Evolutionary conservation across 2,113 vertebrate species (phyloP).

Genomic region (human (Homo sapiens)): DNA sequence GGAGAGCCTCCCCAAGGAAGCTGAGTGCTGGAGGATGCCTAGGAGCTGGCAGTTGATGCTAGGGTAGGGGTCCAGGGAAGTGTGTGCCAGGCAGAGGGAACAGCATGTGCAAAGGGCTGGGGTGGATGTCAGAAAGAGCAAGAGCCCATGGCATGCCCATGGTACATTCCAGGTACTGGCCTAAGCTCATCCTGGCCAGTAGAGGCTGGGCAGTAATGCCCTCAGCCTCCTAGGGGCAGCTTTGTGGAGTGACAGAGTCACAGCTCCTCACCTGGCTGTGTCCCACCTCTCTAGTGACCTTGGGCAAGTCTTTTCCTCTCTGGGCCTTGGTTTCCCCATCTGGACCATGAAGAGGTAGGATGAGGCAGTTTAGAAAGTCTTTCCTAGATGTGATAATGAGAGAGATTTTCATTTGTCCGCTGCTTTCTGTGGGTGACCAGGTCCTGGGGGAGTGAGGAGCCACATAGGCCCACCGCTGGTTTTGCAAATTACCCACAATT

Average conservation of each 20-base stretch:
- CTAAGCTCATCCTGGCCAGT: rapidly evolving
- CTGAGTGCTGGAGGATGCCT: rapidly evolving
- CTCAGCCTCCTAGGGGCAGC: neutral
- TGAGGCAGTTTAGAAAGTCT: neutral
- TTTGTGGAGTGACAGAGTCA: neutral
- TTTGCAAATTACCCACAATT: neutral
- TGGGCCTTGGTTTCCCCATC: neutral
- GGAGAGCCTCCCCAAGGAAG: neutral
- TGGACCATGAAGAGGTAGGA: neutral
- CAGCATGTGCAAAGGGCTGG: neutral
- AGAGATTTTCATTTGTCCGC: neutral
- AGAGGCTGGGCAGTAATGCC: neutral
- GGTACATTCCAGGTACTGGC: rapidly evolving
- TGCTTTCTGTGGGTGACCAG: neutral
- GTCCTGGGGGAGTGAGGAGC: rapidly evolving
- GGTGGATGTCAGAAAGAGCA: neutral
- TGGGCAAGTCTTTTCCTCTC: neutral
- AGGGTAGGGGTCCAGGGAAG: neutral
- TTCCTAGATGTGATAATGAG: neutral
- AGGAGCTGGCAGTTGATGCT: neutral
- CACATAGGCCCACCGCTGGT: rapidly evolving
- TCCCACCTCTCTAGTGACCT: neutral
- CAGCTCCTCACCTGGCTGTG: neutral
- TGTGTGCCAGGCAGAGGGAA: neutral
- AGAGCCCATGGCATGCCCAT: rapidly evolving